Base-by-base conservation (phyloP, 2,113 vertebrate genomes). In the Laterallus jamaicensis region DNA sequence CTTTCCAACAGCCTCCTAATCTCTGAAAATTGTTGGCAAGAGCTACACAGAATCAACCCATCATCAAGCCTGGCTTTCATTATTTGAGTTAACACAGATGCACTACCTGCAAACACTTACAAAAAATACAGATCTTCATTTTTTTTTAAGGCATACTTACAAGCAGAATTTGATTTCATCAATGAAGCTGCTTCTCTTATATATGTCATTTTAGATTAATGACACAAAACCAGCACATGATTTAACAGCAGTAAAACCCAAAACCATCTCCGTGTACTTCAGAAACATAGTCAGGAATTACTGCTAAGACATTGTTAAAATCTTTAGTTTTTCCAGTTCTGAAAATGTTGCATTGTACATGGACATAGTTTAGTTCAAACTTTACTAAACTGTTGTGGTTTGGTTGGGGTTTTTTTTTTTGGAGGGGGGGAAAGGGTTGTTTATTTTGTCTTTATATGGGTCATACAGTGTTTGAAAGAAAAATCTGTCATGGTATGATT, bases 21-120 rank as follows among this genome's bases (percentile, higher is more conserved):
- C 84, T 96, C 93, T 93, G 78, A 85, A 96, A 96, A 95, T 97
- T 97, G 71, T 95, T 97, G 96, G 78, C 95, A 96, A 96, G 54
- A 87, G 31, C 76, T 88, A 82, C 66, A 77, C 77, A 80, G 76
- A 94, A 92, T 91, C 87, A 96, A n/a, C 62, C 70, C 64, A n/a
- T 94, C 83, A 85, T 85, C 86, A 90, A 10, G 75, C 37, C 83
- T 49, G 37, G 35, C 39, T 96, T 93, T 95, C 67, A 63, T 85
- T 93, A 92, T 96, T 80, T 59, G 24, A 92, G 69, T 74, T 90
- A 92, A 96, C 73, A 83, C 58, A 96, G 58, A 92, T 71, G 17
- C 80, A 64, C 56, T 91, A 91, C 93, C 84, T 88, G 82, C 55
- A 91, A 95, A 79, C 37, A 82, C 68, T 96, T 76, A 76, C 83